phyloP scores from a whole-genome alignment of 2,888 invertebrate species.

The Hydrotaea cyrtoneurina region DNA sequence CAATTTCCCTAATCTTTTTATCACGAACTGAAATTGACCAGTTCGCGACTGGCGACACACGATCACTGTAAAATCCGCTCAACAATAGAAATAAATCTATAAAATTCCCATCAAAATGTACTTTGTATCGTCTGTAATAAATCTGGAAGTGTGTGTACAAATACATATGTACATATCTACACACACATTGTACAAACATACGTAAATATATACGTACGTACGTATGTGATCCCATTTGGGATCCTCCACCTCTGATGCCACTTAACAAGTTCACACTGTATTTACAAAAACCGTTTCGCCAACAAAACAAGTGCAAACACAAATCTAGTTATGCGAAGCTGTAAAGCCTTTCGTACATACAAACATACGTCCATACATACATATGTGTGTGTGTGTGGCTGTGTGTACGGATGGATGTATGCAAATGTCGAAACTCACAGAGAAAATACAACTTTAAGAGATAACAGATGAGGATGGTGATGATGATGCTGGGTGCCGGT shows the following conservation, averaged over 20 bases:
- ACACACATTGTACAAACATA: no score
- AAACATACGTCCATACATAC: not conserved
- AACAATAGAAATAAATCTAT: no score
- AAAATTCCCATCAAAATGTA: no score
- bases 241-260: not conserved
- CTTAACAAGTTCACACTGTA: constrained; percentile 14
- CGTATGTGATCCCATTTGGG: not conserved
- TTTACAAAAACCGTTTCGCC: constrained; percentile 32
- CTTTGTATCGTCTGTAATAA: no score
- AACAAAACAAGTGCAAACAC: constrained; percentile 40
- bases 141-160: no score
- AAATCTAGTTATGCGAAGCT: constrained; percentile 39
- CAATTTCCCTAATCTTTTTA: no score
- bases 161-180: no score
- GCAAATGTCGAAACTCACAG: constrained; percentile 40
- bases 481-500: constrained; percentile 3
- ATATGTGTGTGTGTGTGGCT: not conserved
- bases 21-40: no score
- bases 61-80: no score
- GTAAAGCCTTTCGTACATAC: constrained; percentile 22
- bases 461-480: constrained; percentile 34
- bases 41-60: no score
- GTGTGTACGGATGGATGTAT: constrained; percentile 18
- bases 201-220: no score
- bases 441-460: constrained; percentile 25